These are phyloP conservation scores for Apotomis turbidana DNA, from an alignment of 2,888 invertebrate species.

Conservation along the genomic window DNA sequence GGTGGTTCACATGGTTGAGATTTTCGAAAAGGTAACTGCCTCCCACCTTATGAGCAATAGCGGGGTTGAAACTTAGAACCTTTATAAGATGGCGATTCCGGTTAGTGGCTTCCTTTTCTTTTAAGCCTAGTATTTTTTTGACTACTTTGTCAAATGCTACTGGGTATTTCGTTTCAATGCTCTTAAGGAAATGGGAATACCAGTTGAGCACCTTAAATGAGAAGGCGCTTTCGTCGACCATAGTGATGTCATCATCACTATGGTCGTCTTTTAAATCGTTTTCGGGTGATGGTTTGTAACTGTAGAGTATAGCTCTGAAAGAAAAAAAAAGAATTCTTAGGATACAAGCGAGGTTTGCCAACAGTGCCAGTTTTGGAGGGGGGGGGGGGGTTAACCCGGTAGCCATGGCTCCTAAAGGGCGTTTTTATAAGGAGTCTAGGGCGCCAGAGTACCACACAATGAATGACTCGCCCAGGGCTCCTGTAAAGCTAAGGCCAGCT, in stretches of 20 bases:
- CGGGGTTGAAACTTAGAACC: slow-evolving; percentile 81
- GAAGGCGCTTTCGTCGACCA: slow-evolving; percentile 70
- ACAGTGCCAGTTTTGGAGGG: not conserved
- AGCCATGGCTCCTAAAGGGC: no score
- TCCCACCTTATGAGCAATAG: slow-evolving; percentile 79
- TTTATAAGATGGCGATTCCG: slow-evolving; percentile 71
- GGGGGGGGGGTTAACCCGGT: no score
- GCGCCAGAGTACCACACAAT: no score
- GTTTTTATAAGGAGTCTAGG: no score
- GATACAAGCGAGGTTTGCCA: not conserved
- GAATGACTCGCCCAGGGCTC: no score
- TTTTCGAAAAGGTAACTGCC: slow-evolving; percentile 86
- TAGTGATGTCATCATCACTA: slow-evolving; percentile 74
- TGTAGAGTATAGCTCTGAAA: slow-evolving; percentile 78
- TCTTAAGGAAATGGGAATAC: slow-evolving; percentile 83
- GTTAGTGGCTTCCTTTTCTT: slow-evolving; percentile 57
- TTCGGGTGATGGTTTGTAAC: slow-evolving; percentile 52
- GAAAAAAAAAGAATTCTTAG: slow-evolving; percentile 20
- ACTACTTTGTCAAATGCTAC: slow-evolving; percentile 87
- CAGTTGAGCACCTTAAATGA: slow-evolving; percentile 72
- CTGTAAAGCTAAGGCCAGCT: no score
- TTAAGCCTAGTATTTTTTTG: slow-evolving; percentile 79
- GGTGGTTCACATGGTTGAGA: slow-evolving; percentile 88
- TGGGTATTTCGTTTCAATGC: slow-evolving; percentile 88
- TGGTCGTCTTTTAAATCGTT: slow-evolving; percentile 53